Evolutionary conservation across 2,113 vertebrate species (phyloP), one percentile per base, ranked within the genome.

Genomic region (Paraplagusia blochii): DNA sequence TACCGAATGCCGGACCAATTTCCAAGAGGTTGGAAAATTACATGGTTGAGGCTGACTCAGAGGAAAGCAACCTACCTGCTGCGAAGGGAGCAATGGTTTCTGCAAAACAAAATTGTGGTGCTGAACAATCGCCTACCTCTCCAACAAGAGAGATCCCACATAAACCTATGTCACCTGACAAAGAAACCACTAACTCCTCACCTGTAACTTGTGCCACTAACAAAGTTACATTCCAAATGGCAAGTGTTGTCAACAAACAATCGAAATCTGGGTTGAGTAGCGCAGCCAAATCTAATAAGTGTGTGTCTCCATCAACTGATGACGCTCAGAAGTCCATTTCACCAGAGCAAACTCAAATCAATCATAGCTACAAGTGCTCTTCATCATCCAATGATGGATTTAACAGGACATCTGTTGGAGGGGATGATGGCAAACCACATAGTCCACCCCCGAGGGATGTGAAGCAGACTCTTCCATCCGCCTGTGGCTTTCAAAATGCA

Each of bases 1-100:
- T 91, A 5, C 73, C 93, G 35, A 96, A 94, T 80, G 91, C 94
- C 3, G 94, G 94, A 9, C 94, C 94, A 8, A 92, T 95, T 53
- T 95, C 93, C 55, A 91, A 90, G 77, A 90, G 92, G 61, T 63
- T 95, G 63, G 94, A 94, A 78, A 92, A 82, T 84, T 94, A 92
- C 66, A 83, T 92, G 63, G 80, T 77, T 39, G 92, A 93, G 59
- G 91, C 90, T 53, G 93, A 94, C 65, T 76, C 79, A 8, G 92
- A 92, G 39, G 90, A 92, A 57, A 69, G 77, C 29, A 65, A 49
- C 76, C 84, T 76, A 47, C 71, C 62, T 53, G 68, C 66, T 11
- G 79, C 60, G 63, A 90, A 78, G 62, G 34, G 48, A 36, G 70
- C 69, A 57, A 63, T 66, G 65, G 69, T 55, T 33, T 67, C 82